These are phyloP conservation scores for Drosophila pseudoobscura DNA, from an alignment of 1,140 invertebrate genomes.

Conservation along the genomic window DNA sequence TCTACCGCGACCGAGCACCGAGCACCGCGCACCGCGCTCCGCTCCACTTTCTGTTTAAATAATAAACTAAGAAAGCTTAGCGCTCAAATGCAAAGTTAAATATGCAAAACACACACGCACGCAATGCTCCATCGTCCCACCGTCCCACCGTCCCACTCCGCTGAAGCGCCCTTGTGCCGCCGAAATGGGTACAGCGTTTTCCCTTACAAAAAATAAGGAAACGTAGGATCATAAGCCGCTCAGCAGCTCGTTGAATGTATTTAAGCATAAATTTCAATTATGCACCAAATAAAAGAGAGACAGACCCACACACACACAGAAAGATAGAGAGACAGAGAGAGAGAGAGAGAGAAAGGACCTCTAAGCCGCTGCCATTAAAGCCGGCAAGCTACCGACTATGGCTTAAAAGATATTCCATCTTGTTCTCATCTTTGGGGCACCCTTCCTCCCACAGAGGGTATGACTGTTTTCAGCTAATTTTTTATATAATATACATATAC, in stretches of 20 bases:
- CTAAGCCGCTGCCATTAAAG: slow-evolving; percentile 66
- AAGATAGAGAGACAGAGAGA: neutral
- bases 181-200: slow-evolving; percentile 28
- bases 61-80: slow-evolving; percentile 73
- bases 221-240: slow-evolving; percentile 65
- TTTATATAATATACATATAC: too few relatives aligned
- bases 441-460: neutral
- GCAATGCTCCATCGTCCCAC: neutral
- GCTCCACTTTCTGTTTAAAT: slow-evolving; percentile 65
- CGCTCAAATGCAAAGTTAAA: slow-evolving; percentile 71
- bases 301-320: slow-evolving; percentile 6
- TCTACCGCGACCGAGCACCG: too few relatives aligned
- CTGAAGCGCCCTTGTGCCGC: neutral
- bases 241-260: slow-evolving; percentile 71
- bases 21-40: too few relatives aligned
- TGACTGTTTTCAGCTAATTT: neutral
- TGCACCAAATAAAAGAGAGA: slow-evolving; percentile 58
- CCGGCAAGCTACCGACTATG: slow-evolving; percentile 60
- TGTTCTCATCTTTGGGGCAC: slow-evolving; percentile 21
- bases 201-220: slow-evolving; percentile 6
- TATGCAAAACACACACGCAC: slow-evolving; percentile 63
- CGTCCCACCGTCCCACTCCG: neutral
- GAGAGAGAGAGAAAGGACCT: slow-evolving; percentile 5
- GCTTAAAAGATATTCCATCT: slow-evolving; percentile 68
- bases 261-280: slow-evolving; percentile 74